Evolutionary conservation across 2,113 vertebrate genomes (phyloP), one percentile per base, ranked within the genome.

Genomic region (Garra rufa): DNA sequence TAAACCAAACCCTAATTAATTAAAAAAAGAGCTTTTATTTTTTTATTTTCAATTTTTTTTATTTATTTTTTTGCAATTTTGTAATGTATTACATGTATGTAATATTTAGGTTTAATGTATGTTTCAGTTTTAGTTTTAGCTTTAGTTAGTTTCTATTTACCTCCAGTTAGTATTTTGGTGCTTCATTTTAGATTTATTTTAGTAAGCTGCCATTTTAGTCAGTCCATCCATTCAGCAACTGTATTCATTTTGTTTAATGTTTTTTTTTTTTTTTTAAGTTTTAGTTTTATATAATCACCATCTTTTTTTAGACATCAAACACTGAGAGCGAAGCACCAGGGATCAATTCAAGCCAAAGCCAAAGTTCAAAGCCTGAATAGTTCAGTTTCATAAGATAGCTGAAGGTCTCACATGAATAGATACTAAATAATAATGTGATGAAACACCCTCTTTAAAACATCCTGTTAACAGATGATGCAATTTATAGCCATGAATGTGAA

Each of bases 311-410:
- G 65, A 69, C 65, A 11, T 69, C 30, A 41, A 69, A 4, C 4
- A 41, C 26, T 17, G 26, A 65, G 26, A 63, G 61, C 0, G 1
- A 69, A 69, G 34, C 17, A 3, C 65, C 21, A 69, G 65, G 9
- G 34, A 38, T 19, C 17, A 67, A 9, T 34, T 38, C 65, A 69
- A 69, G 52, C 52, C 52, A 63, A 65, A 65, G 34, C 17, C 34
- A 69, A 69, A 69, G 34, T 41, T 69, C 65, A 69, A 69, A 69
- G 65, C 30, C 30, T 69, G 17, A 69, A 69, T 69, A 69, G 30
- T 69, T 69, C 19, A 21, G 65, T 38, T 69, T 9, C 30, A 38
- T 11, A 30, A 38, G 30, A 38, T 17, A 21, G 26, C 8, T 69
- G 30, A 38, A 61, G 1, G 4, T 61, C 57, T 61, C 24, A 13